Percentiles rank a stretch among this genome's conserved stretches.
These are phyloP conservation scores for Calypte anna DNA, from an alignment of 2,113 vertebrate species.

Conservation along the genomic window DNA sequence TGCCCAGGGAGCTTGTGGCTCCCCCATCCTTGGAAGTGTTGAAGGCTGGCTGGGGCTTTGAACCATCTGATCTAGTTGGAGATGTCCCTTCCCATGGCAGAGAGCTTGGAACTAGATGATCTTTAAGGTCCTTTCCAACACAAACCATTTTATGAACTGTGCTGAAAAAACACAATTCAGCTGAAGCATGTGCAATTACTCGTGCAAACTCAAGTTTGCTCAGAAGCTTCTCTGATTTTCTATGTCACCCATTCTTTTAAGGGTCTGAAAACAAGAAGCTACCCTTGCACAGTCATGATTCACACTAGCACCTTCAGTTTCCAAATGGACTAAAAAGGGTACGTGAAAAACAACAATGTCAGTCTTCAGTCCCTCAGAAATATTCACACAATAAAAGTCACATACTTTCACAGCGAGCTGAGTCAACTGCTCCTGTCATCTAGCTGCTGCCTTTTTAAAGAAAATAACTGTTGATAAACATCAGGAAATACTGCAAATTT, in stretches of 20 bases:
- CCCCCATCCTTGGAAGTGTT: too few species aligned
- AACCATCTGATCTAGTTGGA: too few species aligned
- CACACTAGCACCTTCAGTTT: background rate
- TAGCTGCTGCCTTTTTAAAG: constrained; percentile 18
- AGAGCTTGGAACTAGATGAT: too few species aligned
- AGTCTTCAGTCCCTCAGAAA: constrained; percentile 2
- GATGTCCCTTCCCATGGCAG: too few species aligned
- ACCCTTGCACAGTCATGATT: background rate
- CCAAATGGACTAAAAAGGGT: background rate
- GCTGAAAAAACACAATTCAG: background rate
- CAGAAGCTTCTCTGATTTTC: background rate
- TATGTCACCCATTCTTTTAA: background rate
- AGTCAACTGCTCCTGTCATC: constrained; percentile 31
- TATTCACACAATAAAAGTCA: background rate
- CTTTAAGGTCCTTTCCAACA: too few species aligned
- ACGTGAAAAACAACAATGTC: background rate
- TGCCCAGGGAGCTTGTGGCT: too few species aligned
- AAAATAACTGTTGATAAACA: constrained; percentile 15
- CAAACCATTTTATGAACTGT: background rate
- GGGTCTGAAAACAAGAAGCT: background rate
- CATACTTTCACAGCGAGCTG: constrained; percentile 1
- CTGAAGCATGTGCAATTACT: background rate
- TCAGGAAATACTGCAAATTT: constrained; percentile 21
- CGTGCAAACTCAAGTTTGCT: background rate
- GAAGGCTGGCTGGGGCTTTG: too few species aligned